phyloP scores from a whole-genome alignment of 2,888 invertebrate genomes.

The Dynastes hyllus region DNA sequence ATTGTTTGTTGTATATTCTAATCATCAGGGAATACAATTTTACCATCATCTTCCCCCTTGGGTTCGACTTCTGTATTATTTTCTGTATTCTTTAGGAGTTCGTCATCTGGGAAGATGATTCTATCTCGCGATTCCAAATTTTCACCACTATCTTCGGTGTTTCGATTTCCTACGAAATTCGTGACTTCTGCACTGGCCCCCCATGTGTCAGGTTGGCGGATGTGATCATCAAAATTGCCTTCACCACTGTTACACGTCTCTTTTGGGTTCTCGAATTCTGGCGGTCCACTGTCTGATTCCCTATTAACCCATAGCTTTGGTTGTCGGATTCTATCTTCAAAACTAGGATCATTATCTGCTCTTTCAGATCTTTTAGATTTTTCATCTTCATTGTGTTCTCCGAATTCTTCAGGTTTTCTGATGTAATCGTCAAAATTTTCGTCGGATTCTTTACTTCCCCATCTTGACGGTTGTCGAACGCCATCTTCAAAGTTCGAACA shows the following conservation, averaged over 20 bases:
- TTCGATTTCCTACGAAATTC: neutral
- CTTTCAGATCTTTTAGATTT: no score
- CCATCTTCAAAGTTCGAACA: neutral
- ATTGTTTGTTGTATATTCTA: neutral
- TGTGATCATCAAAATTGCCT: neutral
- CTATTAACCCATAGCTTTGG: no score
- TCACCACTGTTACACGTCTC: neutral
- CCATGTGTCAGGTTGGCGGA: neutral
- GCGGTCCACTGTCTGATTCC: no score
- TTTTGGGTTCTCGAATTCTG: neutral
- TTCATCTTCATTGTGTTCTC: neutral
- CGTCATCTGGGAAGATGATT: conserved; percentile 24
- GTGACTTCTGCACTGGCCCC: neutral
- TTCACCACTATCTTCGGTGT: neutral
- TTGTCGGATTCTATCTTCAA: no score
- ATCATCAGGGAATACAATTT: conserved; percentile 13
- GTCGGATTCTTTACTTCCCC: no score
- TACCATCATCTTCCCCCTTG: neutral
- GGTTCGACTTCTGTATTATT: no score
- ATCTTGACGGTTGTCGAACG: neutral
- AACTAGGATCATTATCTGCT: no score
- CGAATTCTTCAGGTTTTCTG: conserved; percentile 9
- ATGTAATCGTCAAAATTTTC: conserved; percentile 15
- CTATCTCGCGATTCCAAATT: neutral
- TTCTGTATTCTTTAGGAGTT: neutral